Evolutionary conservation across 1,140 invertebrate species (phyloP).

Genomic region (Diachasmimorpha longicaudata): DNA sequence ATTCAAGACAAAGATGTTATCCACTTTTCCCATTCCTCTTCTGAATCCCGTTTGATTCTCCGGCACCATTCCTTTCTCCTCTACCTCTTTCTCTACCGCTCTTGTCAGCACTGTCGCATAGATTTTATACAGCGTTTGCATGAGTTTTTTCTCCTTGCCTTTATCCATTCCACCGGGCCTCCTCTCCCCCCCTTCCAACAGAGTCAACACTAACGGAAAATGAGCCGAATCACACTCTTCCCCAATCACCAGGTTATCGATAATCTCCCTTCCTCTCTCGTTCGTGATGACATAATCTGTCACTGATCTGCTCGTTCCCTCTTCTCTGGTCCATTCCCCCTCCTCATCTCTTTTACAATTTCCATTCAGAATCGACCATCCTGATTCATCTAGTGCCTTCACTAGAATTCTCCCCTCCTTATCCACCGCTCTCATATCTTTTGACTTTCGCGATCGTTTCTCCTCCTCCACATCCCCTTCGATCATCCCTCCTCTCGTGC

Average conservation of each 20-base stretch:
- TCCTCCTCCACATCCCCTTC: not conserved
- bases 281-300: constrained; percentile 13
- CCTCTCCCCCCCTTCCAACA: constrained; percentile 3
- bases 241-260: no score
- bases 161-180: not conserved
- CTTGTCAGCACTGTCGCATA: constrained; percentile 13
- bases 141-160: constrained; percentile 8
- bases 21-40: constrained; percentile 24
- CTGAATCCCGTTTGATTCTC: constrained; percentile 24
- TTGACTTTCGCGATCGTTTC: constrained; percentile 9
- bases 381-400: constrained; percentile 17
- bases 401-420: constrained; percentile 16
- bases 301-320: not conserved
- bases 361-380: constrained; percentile 30
- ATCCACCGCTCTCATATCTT: constrained; percentile 21
- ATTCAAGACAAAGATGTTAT: constrained; percentile 26
- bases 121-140: constrained; percentile 22
- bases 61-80: constrained; percentile 18
- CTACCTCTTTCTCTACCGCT: constrained; percentile 17
- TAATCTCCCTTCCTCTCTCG: no score
- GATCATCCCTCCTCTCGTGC: constrained; percentile 4
- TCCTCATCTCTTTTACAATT: constrained; percentile 23
- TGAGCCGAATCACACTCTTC: no score
- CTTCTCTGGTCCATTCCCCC: constrained; percentile 23
- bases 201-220: not conserved